Evolutionary conservation across 2,113 vertebrate species (phyloP).

Genomic region (Ahaetulla prasina): DNA sequence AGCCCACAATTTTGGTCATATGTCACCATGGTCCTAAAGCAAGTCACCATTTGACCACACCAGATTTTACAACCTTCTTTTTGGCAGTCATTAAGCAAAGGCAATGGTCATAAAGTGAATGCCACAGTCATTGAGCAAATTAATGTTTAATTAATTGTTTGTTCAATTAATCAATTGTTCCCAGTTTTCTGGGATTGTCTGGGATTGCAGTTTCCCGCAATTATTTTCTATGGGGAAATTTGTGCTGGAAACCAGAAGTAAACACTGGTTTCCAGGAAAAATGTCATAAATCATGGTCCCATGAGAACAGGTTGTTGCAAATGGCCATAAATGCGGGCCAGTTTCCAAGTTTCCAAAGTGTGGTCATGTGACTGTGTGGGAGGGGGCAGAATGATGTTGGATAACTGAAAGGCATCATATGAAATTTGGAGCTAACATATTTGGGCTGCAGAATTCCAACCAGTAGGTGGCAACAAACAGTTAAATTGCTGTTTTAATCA

Average conservation of each 20-base stretch:
- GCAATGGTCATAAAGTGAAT: background rate
- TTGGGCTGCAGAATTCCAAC: background rate
- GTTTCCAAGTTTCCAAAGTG: background rate
- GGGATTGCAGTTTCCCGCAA: no score
- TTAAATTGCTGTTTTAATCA: background rate
- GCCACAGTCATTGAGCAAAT: background rate
- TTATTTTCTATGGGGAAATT: background rate
- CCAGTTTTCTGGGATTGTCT: no score
- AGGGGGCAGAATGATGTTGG: background rate
- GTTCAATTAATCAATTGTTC: no score
- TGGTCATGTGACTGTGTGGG: background rate
- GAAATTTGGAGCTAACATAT: background rate
- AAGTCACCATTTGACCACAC: background rate
- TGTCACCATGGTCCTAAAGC: background rate
- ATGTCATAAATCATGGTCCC: background rate
- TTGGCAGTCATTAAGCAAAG: background rate
- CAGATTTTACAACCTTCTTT: background rate
- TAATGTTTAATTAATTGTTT: background rate
- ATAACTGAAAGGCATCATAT: slow-evolving; percentile 6
- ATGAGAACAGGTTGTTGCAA: background rate
- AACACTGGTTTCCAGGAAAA: background rate
- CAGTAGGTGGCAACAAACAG: background rate
- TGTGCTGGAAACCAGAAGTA: background rate
- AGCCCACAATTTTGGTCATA: background rate
- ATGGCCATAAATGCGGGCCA: background rate